Percentiles rank a stretch among this genome's conserved stretches.
These are phyloP conservation scores for Drosophila koepferae DNA, from an alignment of 2,888 invertebrate genomes.

Conservation along the genomic window DNA sequence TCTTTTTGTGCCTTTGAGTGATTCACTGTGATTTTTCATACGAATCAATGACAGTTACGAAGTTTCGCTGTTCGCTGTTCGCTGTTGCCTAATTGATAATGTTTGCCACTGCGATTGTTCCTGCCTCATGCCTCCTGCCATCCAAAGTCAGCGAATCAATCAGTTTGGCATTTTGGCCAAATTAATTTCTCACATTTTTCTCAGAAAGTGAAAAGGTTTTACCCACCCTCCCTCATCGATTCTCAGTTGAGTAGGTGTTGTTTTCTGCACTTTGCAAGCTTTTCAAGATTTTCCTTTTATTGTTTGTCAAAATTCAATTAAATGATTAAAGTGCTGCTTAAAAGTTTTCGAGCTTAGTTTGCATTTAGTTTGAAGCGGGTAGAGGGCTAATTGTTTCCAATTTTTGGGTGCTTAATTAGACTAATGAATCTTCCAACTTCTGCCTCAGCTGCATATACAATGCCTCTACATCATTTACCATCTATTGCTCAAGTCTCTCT, in stretches of 20 bases:
- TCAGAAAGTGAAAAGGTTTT: constrained; percentile 58
- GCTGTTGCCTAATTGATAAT: constrained; percentile 68
- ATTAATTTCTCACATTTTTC: constrained; percentile 76
- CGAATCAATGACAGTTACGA: constrained; percentile 55
- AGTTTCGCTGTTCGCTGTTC: constrained; percentile 16
- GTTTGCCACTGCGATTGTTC: constrained; percentile 23
- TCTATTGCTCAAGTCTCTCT: neutral
- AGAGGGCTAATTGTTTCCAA: constrained; percentile 45
- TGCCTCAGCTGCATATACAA: constrained; percentile 16
- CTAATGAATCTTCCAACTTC: constrained; percentile 45
- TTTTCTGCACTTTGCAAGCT: constrained; percentile 34
- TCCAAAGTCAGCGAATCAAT: constrained; percentile 55
- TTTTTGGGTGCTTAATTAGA: constrained; percentile 44
- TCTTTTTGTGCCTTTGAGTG: constrained; percentile 56
- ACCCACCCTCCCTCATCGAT: neutral
- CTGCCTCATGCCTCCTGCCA: constrained; percentile 1
- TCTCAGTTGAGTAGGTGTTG: constrained; percentile 28
- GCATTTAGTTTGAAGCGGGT: constrained; percentile 27
- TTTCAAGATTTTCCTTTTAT: constrained; percentile 23
- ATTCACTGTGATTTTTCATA: constrained; percentile 75
- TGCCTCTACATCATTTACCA: constrained; percentile 13
- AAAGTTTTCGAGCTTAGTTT: constrained; percentile 48
- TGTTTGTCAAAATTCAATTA: constrained; percentile 69
- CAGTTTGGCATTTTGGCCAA: constrained; percentile 70
- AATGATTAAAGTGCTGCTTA: constrained; percentile 60